Conservation (phyloP, 1,140 invertebrate genomes). For the Bombus breviceps region DNA sequence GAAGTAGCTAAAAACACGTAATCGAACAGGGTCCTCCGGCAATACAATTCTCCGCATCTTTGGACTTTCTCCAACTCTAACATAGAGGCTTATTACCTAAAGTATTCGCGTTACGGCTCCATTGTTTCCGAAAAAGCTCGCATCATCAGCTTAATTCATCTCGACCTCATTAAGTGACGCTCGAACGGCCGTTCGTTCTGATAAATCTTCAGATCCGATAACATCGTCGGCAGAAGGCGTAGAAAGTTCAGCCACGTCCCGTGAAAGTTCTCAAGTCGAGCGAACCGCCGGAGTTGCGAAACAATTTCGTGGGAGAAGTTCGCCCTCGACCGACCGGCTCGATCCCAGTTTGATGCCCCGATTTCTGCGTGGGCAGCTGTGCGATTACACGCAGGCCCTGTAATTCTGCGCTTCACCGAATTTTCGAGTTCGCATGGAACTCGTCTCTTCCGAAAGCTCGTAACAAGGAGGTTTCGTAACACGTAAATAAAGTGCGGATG, state of each 20-base stretch:
- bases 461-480: neutral
- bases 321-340: neutral
- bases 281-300: slow-evolving; percentile 44
- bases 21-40: neutral
- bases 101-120: neutral
- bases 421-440: neutral
- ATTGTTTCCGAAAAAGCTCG: slow-evolving; percentile 12
- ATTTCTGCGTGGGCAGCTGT: slow-evolving; percentile 18
- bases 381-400: neutral
- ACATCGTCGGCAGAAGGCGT: slow-evolving; percentile 16
- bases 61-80: too few species aligned
- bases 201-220: slow-evolving; percentile 6
- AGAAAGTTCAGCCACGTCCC: slow-evolving; percentile 32
- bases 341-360: slow-evolving; percentile 34
- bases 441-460: neutral
- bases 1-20: neutral
- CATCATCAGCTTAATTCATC: slow-evolving; percentile 33
- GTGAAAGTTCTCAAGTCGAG: slow-evolving; percentile 50
- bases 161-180: slow-evolving; percentile 21
- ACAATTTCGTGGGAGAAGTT: slow-evolving; percentile 52
- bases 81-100: neutral
- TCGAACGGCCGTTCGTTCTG: slow-evolving; percentile 9
- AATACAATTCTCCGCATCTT: neutral
- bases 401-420: neutral
- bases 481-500: too few species aligned